Conservation (phyloP, 2,113 vertebrate genomes). For the Pterocles gutturalis region DNA sequence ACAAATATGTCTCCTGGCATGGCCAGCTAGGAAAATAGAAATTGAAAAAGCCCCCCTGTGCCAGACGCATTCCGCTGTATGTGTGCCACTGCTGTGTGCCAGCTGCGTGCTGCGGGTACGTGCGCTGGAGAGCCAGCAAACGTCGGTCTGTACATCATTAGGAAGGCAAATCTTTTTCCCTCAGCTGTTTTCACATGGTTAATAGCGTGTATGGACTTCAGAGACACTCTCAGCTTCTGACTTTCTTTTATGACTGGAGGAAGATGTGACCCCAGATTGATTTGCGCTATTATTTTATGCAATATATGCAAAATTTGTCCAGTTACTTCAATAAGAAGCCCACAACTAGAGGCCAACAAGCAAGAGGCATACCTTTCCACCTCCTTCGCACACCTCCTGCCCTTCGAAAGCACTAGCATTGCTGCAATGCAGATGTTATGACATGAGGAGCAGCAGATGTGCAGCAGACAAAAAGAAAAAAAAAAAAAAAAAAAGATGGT, state of each 20-base stretch:
- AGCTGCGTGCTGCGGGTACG: background rate
- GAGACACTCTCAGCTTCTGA: background rate
- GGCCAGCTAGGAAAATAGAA: conserved; percentile 18
- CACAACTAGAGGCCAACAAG: background rate
- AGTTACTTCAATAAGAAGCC: background rate
- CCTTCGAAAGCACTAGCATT: background rate
- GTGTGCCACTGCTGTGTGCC: background rate
- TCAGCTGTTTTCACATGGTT: background rate
- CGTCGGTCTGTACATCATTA: background rate
- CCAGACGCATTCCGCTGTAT: background rate
- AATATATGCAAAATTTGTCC: background rate
- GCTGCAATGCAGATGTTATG: background rate
- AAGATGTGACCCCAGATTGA: background rate
- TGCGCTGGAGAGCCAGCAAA: background rate
- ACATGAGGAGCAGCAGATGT: background rate
- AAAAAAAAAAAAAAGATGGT: too few relatives aligned
- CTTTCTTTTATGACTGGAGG: background rate
- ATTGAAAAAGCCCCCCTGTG: conserved; percentile 13
- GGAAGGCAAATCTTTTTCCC: background rate
- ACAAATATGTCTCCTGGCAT: conserved; percentile 63
- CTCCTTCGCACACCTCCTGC: background rate
- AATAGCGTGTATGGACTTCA: background rate
- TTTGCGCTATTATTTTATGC: background rate
- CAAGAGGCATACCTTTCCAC: background rate
- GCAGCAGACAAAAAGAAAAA: too few relatives aligned